A percentile compares a stretch with the other conserved stretches of the same genome.
Evolutionary conservation across 1,140 invertebrate species (phyloP).

Genomic region (Pachyrhynchus sulphureomaculatus): DNA sequence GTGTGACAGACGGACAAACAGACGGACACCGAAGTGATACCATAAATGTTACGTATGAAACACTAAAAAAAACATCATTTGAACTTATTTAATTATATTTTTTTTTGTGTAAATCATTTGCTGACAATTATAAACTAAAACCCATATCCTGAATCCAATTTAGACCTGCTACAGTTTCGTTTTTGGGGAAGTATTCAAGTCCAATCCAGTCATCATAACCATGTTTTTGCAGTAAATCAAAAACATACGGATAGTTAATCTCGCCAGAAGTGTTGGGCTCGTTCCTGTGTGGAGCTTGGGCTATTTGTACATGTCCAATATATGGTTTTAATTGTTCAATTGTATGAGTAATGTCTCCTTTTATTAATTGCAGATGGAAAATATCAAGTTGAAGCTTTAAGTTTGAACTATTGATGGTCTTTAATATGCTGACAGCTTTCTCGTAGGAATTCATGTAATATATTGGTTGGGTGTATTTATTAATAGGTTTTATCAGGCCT

Average conservation of each 20-base stretch:
- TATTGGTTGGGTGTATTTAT: slow-evolving; percentile 75
- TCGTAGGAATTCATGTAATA: slow-evolving; percentile 83
- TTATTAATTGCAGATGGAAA: slow-evolving; percentile 85
- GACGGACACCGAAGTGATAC: too few species aligned
- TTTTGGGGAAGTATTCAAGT: slow-evolving; percentile 80
- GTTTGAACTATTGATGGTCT: slow-evolving; percentile 72
- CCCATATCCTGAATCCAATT: slow-evolving; percentile 70
- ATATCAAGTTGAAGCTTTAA: slow-evolving; percentile 81
- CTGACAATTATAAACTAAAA: too few species aligned
- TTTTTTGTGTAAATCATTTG: too few species aligned
- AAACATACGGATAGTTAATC: slow-evolving; percentile 81
- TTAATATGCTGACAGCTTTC: slow-evolving; percentile 70
- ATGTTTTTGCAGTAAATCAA: slow-evolving; percentile 66
- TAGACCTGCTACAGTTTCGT: slow-evolving; percentile 64
- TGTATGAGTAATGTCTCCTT: slow-evolving; percentile 77
- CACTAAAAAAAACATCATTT: too few species aligned
- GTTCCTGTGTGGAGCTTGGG: slow-evolving; percentile 83
- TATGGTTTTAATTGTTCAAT: slow-evolving; percentile 70
- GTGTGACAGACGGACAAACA: too few species aligned
- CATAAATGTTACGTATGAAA: too few species aligned
- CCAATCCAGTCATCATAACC: slow-evolving; percentile 84
- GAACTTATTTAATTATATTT: too few species aligned
- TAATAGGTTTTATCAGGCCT: slow-evolving; percentile 89
- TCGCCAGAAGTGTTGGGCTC: slow-evolving; percentile 85
- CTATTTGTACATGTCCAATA: slow-evolving; percentile 79